Conservation (phyloP, 2,888 invertebrate species). For the Meteorus cinctellus region DNA sequence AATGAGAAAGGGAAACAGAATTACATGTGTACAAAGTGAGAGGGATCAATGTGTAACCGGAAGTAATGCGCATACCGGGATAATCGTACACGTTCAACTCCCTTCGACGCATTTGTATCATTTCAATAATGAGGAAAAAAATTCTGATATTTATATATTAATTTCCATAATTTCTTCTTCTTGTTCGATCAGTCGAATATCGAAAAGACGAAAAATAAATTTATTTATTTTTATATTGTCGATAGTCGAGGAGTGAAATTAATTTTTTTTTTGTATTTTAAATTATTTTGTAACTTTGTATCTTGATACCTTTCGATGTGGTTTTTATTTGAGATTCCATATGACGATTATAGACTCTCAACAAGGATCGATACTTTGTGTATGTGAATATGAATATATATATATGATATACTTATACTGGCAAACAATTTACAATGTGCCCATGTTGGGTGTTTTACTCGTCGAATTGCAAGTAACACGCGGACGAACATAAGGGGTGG, state of each 20-base stretch:
- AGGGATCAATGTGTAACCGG: constrained; percentile 25
- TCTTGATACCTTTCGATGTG: neutral
- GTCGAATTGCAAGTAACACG: constrained; percentile 10
- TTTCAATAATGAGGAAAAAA: neutral
- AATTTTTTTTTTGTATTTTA: neutral
- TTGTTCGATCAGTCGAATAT: neutral
- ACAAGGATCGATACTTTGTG: neutral
- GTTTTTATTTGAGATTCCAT: neutral
- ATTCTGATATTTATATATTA: neutral
- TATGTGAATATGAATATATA: neutral
- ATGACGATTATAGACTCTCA: constrained; percentile 3
- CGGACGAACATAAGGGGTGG: constrained; percentile 50
- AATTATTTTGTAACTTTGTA: neutral
- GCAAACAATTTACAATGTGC: constrained; percentile 9
- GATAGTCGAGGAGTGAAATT: too few relatives aligned
- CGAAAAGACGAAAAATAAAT: neutral
- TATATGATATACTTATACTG: neutral
- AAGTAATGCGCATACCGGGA: constrained; percentile 39
- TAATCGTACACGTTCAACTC: constrained; percentile 20
- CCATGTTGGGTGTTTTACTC: constrained; percentile 12
- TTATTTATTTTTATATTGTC: neutral
- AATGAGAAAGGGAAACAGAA: constrained; percentile 6
- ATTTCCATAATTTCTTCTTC: neutral
- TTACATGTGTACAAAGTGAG: neutral
- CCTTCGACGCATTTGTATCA: neutral